Evolutionary conservation across 2,888 invertebrate genomes (phyloP).

Genomic region (Agrochola lota): DNA sequence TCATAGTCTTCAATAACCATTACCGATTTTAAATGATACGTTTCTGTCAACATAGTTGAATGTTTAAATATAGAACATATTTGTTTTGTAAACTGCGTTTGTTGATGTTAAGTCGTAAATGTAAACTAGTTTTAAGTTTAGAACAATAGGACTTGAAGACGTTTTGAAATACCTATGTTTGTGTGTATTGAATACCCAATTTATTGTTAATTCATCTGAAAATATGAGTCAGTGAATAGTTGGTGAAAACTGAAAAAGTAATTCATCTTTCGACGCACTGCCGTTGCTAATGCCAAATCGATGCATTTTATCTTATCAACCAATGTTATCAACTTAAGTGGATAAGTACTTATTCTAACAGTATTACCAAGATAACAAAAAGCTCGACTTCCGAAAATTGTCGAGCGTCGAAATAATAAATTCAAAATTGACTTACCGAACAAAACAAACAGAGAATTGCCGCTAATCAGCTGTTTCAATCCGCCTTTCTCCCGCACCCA

Average conservation of each 20-base stretch:
- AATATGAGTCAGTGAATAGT: background rate
- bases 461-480: slow-evolving; percentile 53
- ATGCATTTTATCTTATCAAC: slow-evolving; percentile 53
- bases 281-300: slow-evolving; percentile 40
- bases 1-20: slow-evolving; percentile 12
- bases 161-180: background rate
- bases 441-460: slow-evolving; percentile 57
- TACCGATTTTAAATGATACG: slow-evolving; percentile 13
- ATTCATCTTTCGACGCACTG: background rate
- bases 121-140: slow-evolving; percentile 8
- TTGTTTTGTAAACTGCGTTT: slow-evolving; percentile 22
- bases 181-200: background rate
- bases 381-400: slow-evolving; percentile 12
- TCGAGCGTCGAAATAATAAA: slow-evolving; percentile 18
- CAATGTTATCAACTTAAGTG: background rate
- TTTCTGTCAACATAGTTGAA: slow-evolving; percentile 8
- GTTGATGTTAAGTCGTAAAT: slow-evolving; percentile 23
- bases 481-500: slow-evolving; percentile 58
- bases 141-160: background rate
- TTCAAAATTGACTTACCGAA: slow-evolving; percentile 66
- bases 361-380: slow-evolving; percentile 44
- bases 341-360: background rate
- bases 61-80: slow-evolving; percentile 31
- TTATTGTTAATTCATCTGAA: background rate
- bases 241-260: background rate